Evolutionary conservation across 2,888 invertebrate genomes (phyloP), one percentile per base, ranked within the genome.

Genomic region (Aquatica leii): DNA sequence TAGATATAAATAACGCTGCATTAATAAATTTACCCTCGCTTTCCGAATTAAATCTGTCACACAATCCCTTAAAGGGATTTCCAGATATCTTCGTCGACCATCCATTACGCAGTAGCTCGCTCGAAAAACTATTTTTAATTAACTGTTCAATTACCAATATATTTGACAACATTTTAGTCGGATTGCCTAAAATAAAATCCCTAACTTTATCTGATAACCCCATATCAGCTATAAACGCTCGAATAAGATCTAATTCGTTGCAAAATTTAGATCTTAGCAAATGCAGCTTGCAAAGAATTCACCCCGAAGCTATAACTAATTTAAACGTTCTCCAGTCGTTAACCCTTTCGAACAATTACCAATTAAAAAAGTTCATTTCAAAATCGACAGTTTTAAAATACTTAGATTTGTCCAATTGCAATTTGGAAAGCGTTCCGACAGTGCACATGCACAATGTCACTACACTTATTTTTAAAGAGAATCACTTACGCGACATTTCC

Each of bases 391-490:
- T 85, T n/a, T 72, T 90, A 24, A 83, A 80, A 65, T 82, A 80
- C 66, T 75, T 90, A 50, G 88, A 90, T 69, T 78, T 88, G 52
- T 87, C 88, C 0, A 86, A 83, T 67, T 89, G 89, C 74, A 88
- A 87, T 72, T 78, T 90, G 34, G 84, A 88, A 71, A 79, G 80
- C 53, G 81, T 88, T 5, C 88, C 88, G 66, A 76, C 88, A 18
- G 85, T 86, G 53, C 87, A 87, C 9, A 84, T 92, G 66, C 88
- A 88, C 17, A 84, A 84, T 72, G 77, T 92, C 15, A 83, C 83
- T 35, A 84, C 84, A 66, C 84, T 86, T 1, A 81, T 86, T 37
- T 76, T 91, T 5, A 85, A 86, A 41, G 87, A 87, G 46, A 92
- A 92, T 72, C 84, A 86, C 77, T 83, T 92, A 48, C 83, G 86